phyloP scores from a whole-genome alignment of 2,797 vertebrate species.

The Chromobotia macracanthus region DNA sequence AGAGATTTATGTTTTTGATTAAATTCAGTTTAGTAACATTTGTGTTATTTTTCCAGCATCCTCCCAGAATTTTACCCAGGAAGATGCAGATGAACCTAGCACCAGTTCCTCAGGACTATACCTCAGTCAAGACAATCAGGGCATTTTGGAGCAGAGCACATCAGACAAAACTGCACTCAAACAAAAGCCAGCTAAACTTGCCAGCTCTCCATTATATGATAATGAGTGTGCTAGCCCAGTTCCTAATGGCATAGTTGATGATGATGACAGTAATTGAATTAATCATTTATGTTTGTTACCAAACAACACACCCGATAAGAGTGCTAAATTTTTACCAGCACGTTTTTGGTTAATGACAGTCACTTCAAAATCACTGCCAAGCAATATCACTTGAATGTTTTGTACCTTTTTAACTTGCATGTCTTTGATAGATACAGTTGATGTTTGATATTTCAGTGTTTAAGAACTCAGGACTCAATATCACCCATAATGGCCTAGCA shows the following conservation, averaged over 20 bases:
- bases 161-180: slow-evolving; percentile 24
- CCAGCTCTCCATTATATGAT: slow-evolving; percentile 32
- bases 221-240: slow-evolving; percentile 7
- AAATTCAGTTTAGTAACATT: neutral
- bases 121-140: slow-evolving; percentile 35
- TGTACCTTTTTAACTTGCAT: slow-evolving; percentile 7
- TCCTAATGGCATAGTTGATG: slow-evolving; percentile 26
- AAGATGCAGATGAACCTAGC: slow-evolving; percentile 42
- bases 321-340: neutral
- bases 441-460: no score
- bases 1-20: neutral
- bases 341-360: neutral
- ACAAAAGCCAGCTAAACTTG: slow-evolving; percentile 48
- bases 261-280: slow-evolving; percentile 32
- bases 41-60: slow-evolving; percentile 40
- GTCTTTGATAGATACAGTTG: no score
- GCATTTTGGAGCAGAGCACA: slow-evolving; percentile 4
- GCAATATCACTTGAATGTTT: neutral
- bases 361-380: neutral
- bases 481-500: slow-evolving; percentile 14
- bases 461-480: neutral
- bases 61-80: slow-evolving; percentile 49
- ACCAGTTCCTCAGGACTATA: slow-evolving; percentile 47
- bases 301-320: neutral
- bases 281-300: neutral